Base-by-base conservation (phyloP, 2,888 invertebrate species). In the Platynereis dumerilii region DNA sequence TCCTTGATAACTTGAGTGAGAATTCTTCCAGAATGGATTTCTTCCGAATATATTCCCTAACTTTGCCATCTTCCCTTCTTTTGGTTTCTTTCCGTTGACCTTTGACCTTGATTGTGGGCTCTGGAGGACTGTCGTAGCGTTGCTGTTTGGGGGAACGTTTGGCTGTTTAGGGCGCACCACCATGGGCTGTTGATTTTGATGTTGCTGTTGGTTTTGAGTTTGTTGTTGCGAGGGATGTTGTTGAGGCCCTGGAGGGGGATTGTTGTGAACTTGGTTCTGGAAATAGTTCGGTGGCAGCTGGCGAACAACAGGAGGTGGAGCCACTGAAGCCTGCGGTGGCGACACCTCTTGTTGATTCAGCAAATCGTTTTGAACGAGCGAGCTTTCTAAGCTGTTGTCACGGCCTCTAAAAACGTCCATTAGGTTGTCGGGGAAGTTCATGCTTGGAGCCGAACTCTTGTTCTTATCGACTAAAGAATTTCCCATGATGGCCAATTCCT, bases 181-280 rank as follows among this genome's bases (percentile, higher is more conserved):
- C 20, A 69, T 69, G 58, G 65, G 73, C 56, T 65, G 61, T 20
- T 61, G 10, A n/a, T n/a, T 12, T 39, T 53, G 28, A 29, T 42
- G 20, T n/a, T n/a, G n/a, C n/a, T n/a, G n/a, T n/a, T n/a, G n/a
- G n/a, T n/a, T 91, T 60, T 91, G 90, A 76, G 92, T 92, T 73
- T 89, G 91, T 0, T 92, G 87, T 75, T 90, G 91, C 0, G 91
- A 90, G 70, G 89, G 89, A 0, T 89, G 89, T 20, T 78, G 74
- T 44, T 77, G 48, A 5, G 64, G 22, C 17, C 22, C 57, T n/a
- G 15, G 58, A 29, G 12, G 22, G 28, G 15, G 26, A 34, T 15
- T 34, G 29, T 2, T 42, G 48, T 34, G 34, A 3, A 57, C 57
- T 24, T 34, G 57, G 20, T 57, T 57, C 12, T 29, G 39, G 3